Evolutionary conservation across 2,888 invertebrate genomes (phyloP).

Genomic region (Drosophila paracracens): DNA sequence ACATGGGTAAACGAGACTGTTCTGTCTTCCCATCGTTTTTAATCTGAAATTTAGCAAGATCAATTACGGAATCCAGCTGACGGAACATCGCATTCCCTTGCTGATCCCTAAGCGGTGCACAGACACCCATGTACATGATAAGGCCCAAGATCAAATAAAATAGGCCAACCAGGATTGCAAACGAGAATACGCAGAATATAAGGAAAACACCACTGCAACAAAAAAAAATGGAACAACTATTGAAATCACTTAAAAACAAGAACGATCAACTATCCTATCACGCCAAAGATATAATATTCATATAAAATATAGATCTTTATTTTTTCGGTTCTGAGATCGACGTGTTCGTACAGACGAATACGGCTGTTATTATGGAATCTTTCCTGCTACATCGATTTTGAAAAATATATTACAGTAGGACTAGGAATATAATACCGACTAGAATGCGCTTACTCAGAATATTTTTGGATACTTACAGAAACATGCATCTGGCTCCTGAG

Average conservation of each 20-base stretch:
- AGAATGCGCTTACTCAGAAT: background rate
- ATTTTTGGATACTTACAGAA: slow-evolving; percentile 47
- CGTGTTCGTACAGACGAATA: background rate
- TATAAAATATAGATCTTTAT: background rate
- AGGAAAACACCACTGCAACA: slow-evolving; percentile 89
- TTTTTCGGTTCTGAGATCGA: background rate
- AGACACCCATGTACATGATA: slow-evolving; percentile 89
- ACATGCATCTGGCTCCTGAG: slow-evolving; percentile 47
- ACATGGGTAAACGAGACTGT: slow-evolving; percentile 76
- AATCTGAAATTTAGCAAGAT: slow-evolving; percentile 86
- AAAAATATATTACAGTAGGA: background rate
- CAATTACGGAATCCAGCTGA: slow-evolving; percentile 87
- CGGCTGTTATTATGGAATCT: background rate
- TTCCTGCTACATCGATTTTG: background rate
- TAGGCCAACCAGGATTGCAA: slow-evolving; percentile 88
- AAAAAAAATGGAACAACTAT: slow-evolving; percentile 19
- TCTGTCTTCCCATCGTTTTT: slow-evolving; percentile 37
- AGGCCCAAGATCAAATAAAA: slow-evolving; percentile 90
- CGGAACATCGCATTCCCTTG: slow-evolving; percentile 88
- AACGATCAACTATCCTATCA: background rate
- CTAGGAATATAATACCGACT: background rate
- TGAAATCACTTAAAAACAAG: background rate
- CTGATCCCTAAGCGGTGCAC: slow-evolving; percentile 91
- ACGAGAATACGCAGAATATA: slow-evolving; percentile 91
- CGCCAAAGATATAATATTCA: background rate